These are phyloP conservation scores for Sebastes steindachneri DNA, from an alignment of 2,797 vertebrate species.

Conservation along the genomic window DNA sequence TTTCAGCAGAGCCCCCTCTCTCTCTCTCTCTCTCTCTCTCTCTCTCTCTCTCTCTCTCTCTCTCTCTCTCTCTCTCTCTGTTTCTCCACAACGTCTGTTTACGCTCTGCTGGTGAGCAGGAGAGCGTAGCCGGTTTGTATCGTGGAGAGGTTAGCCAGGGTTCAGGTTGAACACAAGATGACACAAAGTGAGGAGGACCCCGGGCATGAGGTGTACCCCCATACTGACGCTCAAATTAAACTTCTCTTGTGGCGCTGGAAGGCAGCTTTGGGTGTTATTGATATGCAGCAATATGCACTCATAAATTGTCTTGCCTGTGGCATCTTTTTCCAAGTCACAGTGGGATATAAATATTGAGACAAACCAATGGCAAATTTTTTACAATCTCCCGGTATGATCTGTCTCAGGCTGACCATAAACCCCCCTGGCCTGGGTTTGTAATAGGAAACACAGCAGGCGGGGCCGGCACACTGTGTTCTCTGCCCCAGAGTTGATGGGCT, in stretches of 20 bases:
- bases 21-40: conserved; percentile 23
- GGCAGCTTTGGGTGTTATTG: conserved; percentile 52
- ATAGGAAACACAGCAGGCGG: conserved; percentile 67
- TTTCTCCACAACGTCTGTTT: conserved; percentile 70
- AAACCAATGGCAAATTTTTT: conserved; percentile 32
- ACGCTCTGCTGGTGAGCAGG: conserved; percentile 66
- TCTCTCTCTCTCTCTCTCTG: not conserved
- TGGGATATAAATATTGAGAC: conserved; percentile 60
- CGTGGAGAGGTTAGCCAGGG: conserved; percentile 72
- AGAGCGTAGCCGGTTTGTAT: conserved; percentile 65
- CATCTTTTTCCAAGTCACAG: conserved; percentile 36
- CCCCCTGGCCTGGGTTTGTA: conserved; percentile 40
- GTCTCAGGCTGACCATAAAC: conserved; percentile 33
- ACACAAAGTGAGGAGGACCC: conserved; percentile 59
- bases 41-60: no score
- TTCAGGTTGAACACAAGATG: conserved; percentile 61
- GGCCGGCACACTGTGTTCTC: conserved; percentile 65
- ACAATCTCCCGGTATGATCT: conserved; percentile 52
- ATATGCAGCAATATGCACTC: conserved; percentile 51
- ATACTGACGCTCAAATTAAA: conserved; percentile 54
- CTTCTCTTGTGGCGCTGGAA: conserved; percentile 22
- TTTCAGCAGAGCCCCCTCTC: conserved; percentile 49
- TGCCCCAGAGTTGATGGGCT: conserved; percentile 40
- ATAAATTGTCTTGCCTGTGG: conserved; percentile 50
- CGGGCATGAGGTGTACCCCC: conserved; percentile 48